A percentile compares a stretch with the other conserved stretches of the same genome.
These are phyloP conservation scores for Leptopilina boulardi DNA, from an alignment of 1,140 invertebrate species.

Conservation along the genomic window DNA sequence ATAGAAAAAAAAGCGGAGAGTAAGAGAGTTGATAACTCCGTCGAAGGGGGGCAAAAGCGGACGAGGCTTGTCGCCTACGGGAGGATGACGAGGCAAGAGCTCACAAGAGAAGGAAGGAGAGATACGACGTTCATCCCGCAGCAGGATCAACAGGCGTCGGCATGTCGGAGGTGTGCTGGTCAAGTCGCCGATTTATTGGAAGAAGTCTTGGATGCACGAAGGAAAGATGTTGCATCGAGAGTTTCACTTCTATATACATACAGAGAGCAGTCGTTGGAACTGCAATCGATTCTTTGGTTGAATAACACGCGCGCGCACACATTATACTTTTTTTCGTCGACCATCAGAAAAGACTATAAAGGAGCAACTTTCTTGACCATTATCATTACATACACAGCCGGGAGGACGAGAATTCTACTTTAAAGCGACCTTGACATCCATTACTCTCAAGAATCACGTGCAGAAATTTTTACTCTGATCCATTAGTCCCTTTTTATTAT, in stretches of 20 bases:
- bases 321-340: conserved; percentile 15
- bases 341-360: neutral
- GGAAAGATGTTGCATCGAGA: conserved; percentile 21
- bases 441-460: neutral
- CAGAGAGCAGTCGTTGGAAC: neutral
- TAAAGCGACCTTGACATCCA: conserved; percentile 18
- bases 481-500: no score
- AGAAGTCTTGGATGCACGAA: conserved; percentile 14
- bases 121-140: neutral
- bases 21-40: conserved; percentile 8
- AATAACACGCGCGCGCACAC: conserved; percentile 23
- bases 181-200: conserved; percentile 28
- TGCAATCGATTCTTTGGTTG: conserved; percentile 2
- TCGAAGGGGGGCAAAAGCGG: neutral
- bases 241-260: neutral
- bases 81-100: conserved; percentile 24
- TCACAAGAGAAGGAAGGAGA: neutral
- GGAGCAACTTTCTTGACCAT: conserved; percentile 17
- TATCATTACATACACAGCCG: neutral
- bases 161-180: conserved; percentile 29
- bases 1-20: neutral
- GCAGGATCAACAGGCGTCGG: conserved; percentile 30
- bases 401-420: conserved; percentile 2
- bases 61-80: conserved; percentile 16
- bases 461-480: no score